Evolutionary conservation across 2,113 vertebrate genomes (phyloP).

Genomic region (Perca flavescens): DNA sequence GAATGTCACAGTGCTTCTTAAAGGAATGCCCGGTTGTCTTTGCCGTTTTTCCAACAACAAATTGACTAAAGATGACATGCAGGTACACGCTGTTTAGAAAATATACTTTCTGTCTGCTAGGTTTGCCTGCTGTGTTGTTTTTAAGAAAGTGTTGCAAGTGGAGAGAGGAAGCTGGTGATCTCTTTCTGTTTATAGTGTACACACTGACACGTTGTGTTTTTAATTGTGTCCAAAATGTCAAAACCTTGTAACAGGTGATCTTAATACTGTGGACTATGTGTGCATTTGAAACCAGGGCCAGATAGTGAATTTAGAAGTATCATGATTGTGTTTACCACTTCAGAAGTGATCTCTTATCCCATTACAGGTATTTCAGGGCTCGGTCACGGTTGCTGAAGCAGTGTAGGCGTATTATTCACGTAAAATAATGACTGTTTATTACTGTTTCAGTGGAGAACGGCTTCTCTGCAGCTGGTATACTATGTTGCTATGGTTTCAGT

Average conservation of each 20-base stretch:
- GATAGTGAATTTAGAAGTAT: neutral
- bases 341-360: neutral
- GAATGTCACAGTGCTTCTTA: neutral
- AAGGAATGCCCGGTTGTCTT: neutral
- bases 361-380: neutral
- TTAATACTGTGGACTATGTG: too few species aligned
- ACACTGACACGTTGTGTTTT: neutral
- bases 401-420: neutral
- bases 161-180: neutral
- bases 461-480: neutral
- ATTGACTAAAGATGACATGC: neutral
- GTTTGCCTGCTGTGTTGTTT: neutral
- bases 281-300: neutral
- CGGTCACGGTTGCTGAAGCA: neutral
- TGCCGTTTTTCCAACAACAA: neutral
- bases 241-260: neutral
- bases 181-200: neutral
- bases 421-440: neutral
- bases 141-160: neutral
- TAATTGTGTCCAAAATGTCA: neutral
- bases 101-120: neutral
- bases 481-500: neutral
- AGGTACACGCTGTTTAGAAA: slow-evolving; percentile 15
- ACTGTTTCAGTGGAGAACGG: neutral
- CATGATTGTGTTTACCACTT: neutral